phyloP scores from a whole-genome alignment of 2,888 invertebrate species.

The Oscheius sp. region DNA sequence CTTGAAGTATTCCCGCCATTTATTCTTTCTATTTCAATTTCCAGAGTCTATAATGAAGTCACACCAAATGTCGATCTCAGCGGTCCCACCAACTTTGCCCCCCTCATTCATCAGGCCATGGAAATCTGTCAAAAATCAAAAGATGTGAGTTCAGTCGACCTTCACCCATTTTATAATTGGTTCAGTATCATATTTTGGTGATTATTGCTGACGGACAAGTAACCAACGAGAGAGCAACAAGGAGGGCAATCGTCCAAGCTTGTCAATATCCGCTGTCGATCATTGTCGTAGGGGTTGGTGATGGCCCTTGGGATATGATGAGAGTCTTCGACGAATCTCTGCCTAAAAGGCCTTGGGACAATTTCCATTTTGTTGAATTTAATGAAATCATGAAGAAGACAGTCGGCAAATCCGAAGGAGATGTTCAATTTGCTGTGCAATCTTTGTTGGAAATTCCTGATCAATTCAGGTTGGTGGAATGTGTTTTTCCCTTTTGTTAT shows the following conservation, averaged over 20 bases:
- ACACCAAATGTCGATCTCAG: constrained; percentile 75
- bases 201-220: constrained; percentile 77
- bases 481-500: background rate
- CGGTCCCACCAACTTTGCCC: constrained; percentile 77
- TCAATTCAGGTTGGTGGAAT: constrained; percentile 71
- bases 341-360: constrained; percentile 76
- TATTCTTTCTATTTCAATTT: background rate
- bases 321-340: constrained; percentile 76
- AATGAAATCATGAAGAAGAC: constrained; percentile 68
- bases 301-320: constrained; percentile 77
- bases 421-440: constrained; percentile 74
- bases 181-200: constrained; percentile 76
- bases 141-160: constrained; percentile 62
- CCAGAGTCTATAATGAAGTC: constrained; percentile 74
- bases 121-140: constrained; percentile 75
- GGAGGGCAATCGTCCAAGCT: constrained; percentile 76
- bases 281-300: constrained; percentile 77
- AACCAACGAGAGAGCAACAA: constrained; percentile 75
- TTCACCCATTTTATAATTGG: background rate
- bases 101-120: constrained; percentile 76
- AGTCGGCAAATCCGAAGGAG: constrained; percentile 44
- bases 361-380: constrained; percentile 77
- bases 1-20: constrained; percentile 61
- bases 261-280: constrained; percentile 76
- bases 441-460: constrained; percentile 77